These are phyloP conservation scores for Burhinus bistriatus DNA, from an alignment of 2,113 vertebrate genomes.

Conservation along the genomic window DNA sequence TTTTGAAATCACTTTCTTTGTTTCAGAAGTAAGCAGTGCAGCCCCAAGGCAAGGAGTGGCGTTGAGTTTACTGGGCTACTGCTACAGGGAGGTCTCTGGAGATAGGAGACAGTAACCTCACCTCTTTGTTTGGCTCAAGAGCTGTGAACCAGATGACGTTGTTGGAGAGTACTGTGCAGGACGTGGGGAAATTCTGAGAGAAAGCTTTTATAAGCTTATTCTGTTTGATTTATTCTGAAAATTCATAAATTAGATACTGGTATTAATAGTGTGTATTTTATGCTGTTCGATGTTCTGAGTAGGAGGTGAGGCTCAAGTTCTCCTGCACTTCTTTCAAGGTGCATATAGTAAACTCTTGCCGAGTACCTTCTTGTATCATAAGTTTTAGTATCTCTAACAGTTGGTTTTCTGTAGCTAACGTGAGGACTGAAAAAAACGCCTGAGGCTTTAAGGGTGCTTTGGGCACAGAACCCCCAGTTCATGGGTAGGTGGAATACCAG, in stretches of 20 bases:
- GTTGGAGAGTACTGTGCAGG: not conserved
- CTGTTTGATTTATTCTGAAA: not conserved
- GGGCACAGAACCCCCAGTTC: not conserved
- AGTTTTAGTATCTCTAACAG: not conserved
- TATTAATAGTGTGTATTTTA: not conserved
- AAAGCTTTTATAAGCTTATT: not conserved
- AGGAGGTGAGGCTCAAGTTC: not conserved
- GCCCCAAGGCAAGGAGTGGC: not conserved
- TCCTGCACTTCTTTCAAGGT: not conserved
- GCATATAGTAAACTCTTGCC: not conserved
- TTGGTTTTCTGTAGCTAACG: not conserved
- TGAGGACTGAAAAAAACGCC: not conserved
- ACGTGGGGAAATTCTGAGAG: not conserved
- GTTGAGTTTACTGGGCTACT: not conserved
- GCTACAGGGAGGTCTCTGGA: not conserved
- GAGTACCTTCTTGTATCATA: not conserved
- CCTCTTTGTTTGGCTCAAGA: not conserved
- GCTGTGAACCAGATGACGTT: not conserved
- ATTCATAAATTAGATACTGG: fast-evolving
- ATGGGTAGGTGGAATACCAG: not conserved
- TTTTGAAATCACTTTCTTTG: not conserved
- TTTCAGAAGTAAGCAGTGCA: not conserved
- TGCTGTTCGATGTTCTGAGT: not conserved
- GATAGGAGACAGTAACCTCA: not conserved
- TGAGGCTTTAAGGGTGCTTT: not conserved